These are phyloP conservation scores for Galleria mellonella DNA, from an alignment of 1,140 invertebrate genomes.

Conservation along the genomic window DNA sequence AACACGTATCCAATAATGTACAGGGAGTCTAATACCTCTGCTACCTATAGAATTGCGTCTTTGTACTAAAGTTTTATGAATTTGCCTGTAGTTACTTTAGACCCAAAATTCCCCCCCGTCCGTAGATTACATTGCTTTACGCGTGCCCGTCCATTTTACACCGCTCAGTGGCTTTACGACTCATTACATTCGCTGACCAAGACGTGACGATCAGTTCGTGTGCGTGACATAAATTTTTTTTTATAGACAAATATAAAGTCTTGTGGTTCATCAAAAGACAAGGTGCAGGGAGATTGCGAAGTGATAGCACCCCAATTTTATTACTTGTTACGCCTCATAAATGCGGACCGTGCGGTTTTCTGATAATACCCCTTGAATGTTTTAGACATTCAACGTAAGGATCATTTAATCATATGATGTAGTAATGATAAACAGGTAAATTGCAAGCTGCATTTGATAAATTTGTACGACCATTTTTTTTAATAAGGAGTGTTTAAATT, in stretches of 20 bases:
- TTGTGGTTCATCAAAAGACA: conserved; percentile 54
- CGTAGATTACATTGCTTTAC: conserved; percentile 22
- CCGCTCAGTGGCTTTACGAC: conserved; percentile 57
- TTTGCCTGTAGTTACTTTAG: background rate
- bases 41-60: background rate
- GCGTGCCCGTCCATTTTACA: conserved; percentile 36
- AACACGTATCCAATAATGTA: no score
- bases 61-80: no score
- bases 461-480: no score
- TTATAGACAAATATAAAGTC: conserved; percentile 64
- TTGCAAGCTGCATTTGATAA: no score
- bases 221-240: conserved; percentile 47
- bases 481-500: no score
- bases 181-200: conserved; percentile 57
- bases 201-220: conserved; percentile 35
- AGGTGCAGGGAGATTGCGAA: conserved; percentile 49
- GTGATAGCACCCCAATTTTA: conserved; percentile 61
- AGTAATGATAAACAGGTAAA: no score
- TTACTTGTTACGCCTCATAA: conserved; percentile 65
- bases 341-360: conserved; percentile 28
- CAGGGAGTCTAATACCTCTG: no score
- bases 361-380: conserved; percentile 24
- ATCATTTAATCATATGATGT: no score
- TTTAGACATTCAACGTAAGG: no score
- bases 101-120: background rate